Base-by-base conservation (phyloP, 2,797 vertebrate species). In the Pyrocephalus nanus region DNA sequence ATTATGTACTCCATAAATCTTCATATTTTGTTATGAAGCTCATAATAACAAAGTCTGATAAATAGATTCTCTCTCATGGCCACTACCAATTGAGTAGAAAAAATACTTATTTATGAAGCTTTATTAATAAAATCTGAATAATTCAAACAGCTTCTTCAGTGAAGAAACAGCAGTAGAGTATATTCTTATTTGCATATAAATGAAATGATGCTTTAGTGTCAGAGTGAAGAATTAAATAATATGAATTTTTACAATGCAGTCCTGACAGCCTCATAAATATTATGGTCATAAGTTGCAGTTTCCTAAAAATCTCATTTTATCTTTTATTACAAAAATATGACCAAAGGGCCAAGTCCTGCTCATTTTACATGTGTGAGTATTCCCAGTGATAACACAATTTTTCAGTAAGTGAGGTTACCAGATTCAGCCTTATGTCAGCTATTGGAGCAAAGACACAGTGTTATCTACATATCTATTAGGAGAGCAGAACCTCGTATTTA, bases 171-270 rank as follows among this genome's bases (percentile, higher is more conserved):
- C 88, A 96, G 90, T 73, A 88, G 86, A 88, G 34, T 70, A 93
- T 70, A 94, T 72, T 84, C 78, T 87, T 97, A 97, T 97, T 97
- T 97, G 96, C 96, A 97, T 95, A 95, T 96, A 96, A 92, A 97
- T 96, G 96, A 97, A 97, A 96, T 96, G 94, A 96, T 95, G 86
- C 95, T 96, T 97, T 97, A 96, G 94, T 97, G 93, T 96, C 96
- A 97, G 87, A 96, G 93, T 95, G 93, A 93, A 94, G 95, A 95
- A 96, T 96, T 97, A 97, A 97, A 96, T 95, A 97, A 97, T 95
- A 95, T 8, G 86, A 96, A 87, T 95, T 97, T 96, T 97, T 97
- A 95, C 94, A 95, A 53, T 79, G 65, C 53, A 91, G 76, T 78
- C 82, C 69, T 96, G 94, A 95, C 94, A 97, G 79, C 64, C 92